Percentiles rank a stretch among this genome's conserved stretches.
These are phyloP conservation scores for Drosophila tani DNA, from an alignment of 1,140 invertebrate genomes.

Conservation along the genomic window DNA sequence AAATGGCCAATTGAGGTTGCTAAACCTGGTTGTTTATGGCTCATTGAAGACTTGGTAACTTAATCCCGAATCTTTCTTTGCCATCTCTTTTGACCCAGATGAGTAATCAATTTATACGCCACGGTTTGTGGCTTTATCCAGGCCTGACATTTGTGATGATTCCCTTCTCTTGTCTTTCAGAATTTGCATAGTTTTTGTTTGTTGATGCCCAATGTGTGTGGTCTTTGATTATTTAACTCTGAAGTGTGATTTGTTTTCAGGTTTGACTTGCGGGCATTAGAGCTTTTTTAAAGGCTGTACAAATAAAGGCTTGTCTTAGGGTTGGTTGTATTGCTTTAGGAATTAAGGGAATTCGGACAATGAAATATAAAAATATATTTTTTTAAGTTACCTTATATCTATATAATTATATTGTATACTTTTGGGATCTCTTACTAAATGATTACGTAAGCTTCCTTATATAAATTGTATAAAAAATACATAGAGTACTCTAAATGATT, in stretches of 20 bases:
- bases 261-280: background rate
- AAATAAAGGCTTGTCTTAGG: conserved; percentile 1
- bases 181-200: conserved; percentile 42
- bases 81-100: conserved; percentile 51
- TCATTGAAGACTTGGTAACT: conserved; percentile 58
- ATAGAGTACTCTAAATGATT: background rate
- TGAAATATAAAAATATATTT: background rate
- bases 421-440: conserved; percentile 29
- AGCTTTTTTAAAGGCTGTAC: background rate
- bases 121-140: background rate
- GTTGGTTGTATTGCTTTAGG: background rate
- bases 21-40: conserved; percentile 49
- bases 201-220: conserved; percentile 22
- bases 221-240: conserved; percentile 20
- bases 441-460: background rate
- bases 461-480: background rate
- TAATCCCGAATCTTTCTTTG: conserved; percentile 38
- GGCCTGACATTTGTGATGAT: background rate
- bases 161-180: conserved; percentile 3
- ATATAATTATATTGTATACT: conserved; percentile 31
- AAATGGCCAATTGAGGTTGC: conserved; percentile 44
- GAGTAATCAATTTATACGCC: conserved; percentile 37
- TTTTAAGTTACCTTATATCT: background rate
- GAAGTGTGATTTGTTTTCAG: background rate
- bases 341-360: background rate